Evolutionary conservation across 1,140 invertebrate genomes (phyloP), one percentile per base, ranked within the genome.

Genomic region (Dryas iulia): DNA sequence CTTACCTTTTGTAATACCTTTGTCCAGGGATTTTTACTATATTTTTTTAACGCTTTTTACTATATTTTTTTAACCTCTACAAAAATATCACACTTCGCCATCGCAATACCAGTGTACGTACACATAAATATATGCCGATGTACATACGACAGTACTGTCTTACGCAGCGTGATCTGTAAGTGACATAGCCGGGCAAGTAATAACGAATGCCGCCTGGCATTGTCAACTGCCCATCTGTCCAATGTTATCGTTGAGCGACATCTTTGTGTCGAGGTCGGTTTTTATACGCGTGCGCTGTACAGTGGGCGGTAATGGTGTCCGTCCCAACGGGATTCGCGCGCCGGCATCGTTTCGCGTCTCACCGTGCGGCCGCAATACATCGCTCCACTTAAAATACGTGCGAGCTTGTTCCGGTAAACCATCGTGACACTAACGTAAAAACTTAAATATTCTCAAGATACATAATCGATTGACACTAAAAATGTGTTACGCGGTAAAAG

Each of bases 291-390:
- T 83, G 82, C 82, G 82, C 75, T 73, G 72, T 83, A 80, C 78
- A 76, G 82, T 87, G 86, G 87, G 83, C 87, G 81, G 79, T 86
- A 87, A 88, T 87, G 79, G 84, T 78, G 84, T 84, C 82, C 79
- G 79, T 81, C 82, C 78, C 86, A 89, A 91, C 89, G 89, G 89
- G 84, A 91, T 89, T 86, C 83, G 79, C 84, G 79, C 77, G 82
- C 77, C 83, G 83, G 81, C 88, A 87, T 83, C 84, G 83, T 87
- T 89, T 89, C 84, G 84, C 81, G 85, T 87, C 85, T 86, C 88
- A 88, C 85, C 86, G 84, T 79, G 81, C 82, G 86, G 81, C 86
- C 86, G 86, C 83, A 83, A 89, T 89, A 84, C 82, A 87, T 88
- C 79, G 88, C 84, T 86, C 86, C 79, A 89, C 82, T 84, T 90